These are phyloP conservation scores for Craniophora ligustri DNA, from an alignment of 2,888 invertebrate species.

Conservation along the genomic window DNA sequence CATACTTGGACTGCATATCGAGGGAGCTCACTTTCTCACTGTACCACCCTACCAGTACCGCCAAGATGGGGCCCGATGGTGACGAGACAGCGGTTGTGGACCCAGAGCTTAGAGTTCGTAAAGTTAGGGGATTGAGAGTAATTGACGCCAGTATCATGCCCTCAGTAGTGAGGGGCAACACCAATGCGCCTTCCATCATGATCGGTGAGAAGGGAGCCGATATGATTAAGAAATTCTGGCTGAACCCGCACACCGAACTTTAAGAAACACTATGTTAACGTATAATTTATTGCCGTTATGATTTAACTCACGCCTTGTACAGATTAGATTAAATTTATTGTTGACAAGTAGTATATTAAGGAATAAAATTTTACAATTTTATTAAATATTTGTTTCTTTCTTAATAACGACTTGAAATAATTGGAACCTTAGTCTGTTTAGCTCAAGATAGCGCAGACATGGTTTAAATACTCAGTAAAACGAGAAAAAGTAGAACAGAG, in stretches of 20 bases:
- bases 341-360: conserved; percentile 6
- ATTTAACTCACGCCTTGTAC: neutral
- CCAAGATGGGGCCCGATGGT: conserved; percentile 84
- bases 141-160: conserved; percentile 90
- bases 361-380: too few species aligned
- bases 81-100: conserved; percentile 87
- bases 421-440: too few species aligned
- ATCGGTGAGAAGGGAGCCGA: conserved; percentile 89
- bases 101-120: conserved; percentile 82
- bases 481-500: too few species aligned
- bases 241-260: conserved; percentile 49
- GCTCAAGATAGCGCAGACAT: too few species aligned
- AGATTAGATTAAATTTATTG: conserved; percentile 1
- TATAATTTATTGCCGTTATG: neutral
- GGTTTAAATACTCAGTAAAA: too few species aligned
- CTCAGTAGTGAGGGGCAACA: conserved; percentile 86
- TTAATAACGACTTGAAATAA: too few species aligned
- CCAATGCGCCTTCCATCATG: conserved; percentile 89
- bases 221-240: conserved; percentile 84
- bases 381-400: too few species aligned
- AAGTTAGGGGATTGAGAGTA: conserved; percentile 84
- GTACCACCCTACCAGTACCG: conserved; percentile 88
- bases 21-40: conserved; percentile 85
- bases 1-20: conserved; percentile 91
- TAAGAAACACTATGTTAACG: conserved; percentile 17